These are phyloP conservation scores for Sorex maritimensis DNA, from an alignment of 2,797 vertebrate species.

Conservation along the genomic window DNA sequence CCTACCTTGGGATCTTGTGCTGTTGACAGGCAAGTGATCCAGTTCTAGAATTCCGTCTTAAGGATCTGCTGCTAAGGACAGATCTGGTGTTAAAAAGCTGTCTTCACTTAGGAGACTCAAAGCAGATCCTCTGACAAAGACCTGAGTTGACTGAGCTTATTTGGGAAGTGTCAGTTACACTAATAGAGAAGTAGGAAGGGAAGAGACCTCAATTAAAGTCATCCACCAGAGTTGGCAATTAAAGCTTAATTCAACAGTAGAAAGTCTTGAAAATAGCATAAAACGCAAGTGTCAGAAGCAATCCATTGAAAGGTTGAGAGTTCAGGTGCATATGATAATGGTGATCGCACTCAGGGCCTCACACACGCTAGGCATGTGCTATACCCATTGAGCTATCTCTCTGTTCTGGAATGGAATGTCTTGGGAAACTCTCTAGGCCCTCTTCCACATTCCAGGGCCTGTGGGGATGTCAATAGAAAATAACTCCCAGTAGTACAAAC, in stretches of 20 bases:
- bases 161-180: neutral
- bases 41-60: slow-evolving; percentile 30
- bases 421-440: neutral
- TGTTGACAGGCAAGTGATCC: neutral
- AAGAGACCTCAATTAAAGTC: neutral
- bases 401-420: neutral
- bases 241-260: neutral
- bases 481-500: neutral
- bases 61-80: neutral
- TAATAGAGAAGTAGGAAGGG: slow-evolving; percentile 20
- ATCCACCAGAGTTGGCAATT: neutral
- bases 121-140: neutral
- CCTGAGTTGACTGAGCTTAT: slow-evolving; percentile 7
- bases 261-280: neutral
- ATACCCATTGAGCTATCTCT: too few species aligned
- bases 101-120: neutral
- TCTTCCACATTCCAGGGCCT: neutral
- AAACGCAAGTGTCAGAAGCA: neutral
- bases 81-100: neutral
- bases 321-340: neutral
- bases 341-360: neutral
- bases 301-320: neutral
- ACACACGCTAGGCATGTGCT: too few species aligned
- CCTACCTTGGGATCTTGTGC: neutral
- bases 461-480: neutral